Conservation (phyloP, 2,113 vertebrate species). For the Stictonetta naevosa region DNA sequence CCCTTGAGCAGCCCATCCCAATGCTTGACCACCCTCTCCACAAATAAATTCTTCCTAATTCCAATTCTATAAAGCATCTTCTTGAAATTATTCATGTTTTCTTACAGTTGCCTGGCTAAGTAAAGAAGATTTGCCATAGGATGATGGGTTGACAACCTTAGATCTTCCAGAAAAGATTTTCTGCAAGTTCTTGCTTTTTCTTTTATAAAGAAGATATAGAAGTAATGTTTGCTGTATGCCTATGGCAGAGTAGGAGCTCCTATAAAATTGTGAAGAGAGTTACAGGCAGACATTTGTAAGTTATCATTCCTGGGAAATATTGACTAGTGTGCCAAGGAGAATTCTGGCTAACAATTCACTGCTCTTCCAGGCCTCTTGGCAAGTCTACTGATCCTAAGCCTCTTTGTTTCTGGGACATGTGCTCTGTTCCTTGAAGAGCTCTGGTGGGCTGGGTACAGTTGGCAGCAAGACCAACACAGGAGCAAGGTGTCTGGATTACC, state of each 20-base stretch:
- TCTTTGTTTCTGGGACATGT: not conserved
- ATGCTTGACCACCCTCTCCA: not conserved
- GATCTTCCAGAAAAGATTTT: not conserved
- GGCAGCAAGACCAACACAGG: not conserved
- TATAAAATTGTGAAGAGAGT: not conserved
- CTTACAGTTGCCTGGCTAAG: not conserved
- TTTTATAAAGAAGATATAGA: not conserved
- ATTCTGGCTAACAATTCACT: not conserved
- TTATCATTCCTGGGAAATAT: not conserved
- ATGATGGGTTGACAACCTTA: not conserved
- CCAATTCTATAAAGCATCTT: not conserved
- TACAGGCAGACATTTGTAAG: not conserved
- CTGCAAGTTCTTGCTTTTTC: not conserved
- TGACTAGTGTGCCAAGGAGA: not conserved
- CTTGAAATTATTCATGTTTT: not conserved
- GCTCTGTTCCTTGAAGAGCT: not conserved
- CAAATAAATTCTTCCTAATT: not conserved
- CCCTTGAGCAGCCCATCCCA: not conserved
- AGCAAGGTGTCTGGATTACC: not conserved
- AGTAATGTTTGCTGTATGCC: not conserved
- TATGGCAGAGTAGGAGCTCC: not conserved
- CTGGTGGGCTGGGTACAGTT: not conserved
- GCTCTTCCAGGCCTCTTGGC: not conserved
- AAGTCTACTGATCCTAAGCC: not conserved
- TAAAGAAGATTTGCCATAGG: not conserved